Evolutionary conservation across 2,888 invertebrate genomes (phyloP).

Genomic region (Platerodrilus igneus): DNA sequence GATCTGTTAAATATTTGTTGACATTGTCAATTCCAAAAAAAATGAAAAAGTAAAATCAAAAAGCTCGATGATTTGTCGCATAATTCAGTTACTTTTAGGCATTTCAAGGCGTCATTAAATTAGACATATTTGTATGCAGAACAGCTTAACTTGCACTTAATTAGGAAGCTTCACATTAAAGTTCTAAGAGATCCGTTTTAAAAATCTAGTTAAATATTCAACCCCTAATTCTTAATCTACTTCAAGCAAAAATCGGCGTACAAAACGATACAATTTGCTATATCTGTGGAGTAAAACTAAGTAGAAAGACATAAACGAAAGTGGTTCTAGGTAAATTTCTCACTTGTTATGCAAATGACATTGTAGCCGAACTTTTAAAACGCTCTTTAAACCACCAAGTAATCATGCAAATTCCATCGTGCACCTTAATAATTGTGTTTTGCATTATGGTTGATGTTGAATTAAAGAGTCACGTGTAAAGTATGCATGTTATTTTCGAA

Average conservation of each 20-base stretch:
- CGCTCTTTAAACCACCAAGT: conserved; percentile 43
- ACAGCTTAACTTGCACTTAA: too few relatives aligned
- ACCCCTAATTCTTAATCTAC: conserved; percentile 34
- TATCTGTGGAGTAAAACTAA: conserved; percentile 39
- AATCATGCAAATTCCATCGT: conserved; percentile 40
- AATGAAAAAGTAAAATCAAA: too few relatives aligned
- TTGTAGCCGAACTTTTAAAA: conserved; percentile 48
- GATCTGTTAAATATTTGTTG: too few relatives aligned
- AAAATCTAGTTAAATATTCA: conserved; percentile 30
- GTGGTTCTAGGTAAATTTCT: conserved; percentile 38
- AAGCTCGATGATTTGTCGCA: too few relatives aligned
- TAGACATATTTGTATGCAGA: too few relatives aligned
- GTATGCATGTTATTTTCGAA: conserved; percentile 19
- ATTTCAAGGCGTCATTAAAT: too few relatives aligned
- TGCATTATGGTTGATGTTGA: conserved; percentile 21
- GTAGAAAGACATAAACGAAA: conserved; percentile 43
- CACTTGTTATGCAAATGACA: conserved; percentile 47
- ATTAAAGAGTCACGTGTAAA: conserved; percentile 22
- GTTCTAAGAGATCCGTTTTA: too few relatives aligned
- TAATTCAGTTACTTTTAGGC: too few relatives aligned
- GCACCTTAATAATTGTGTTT: conserved; percentile 31
- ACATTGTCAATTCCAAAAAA: too few relatives aligned
- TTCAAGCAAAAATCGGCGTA: conserved; percentile 35
- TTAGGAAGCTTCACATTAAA: too few relatives aligned
- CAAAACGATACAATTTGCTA: conserved; percentile 42